These are phyloP conservation scores for Syndactyla subalaris DNA, from an alignment of 2,797 vertebrate genomes.

Conservation along the genomic window DNA sequence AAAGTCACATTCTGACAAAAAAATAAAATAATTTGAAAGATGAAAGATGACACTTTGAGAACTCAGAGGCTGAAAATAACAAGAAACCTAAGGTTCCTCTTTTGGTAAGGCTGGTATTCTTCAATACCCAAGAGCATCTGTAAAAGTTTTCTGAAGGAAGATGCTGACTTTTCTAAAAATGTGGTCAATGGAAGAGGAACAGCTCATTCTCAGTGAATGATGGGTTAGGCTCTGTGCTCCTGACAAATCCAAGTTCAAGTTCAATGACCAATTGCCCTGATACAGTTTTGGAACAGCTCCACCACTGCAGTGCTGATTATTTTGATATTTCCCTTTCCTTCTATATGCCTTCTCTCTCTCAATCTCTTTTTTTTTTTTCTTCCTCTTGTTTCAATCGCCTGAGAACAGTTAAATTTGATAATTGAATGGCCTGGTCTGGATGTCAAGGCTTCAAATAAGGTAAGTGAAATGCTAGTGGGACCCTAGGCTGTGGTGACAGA, in stretches of 20 bases:
- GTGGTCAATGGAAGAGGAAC: not conserved
- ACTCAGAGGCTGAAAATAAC: not conserved
- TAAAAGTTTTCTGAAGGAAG: conserved; percentile 39
- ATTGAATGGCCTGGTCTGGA: not conserved
- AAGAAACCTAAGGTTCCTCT: not conserved
- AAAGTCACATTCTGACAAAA: conserved; percentile 6
- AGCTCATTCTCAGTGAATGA: not conserved
- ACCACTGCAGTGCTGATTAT: not conserved
- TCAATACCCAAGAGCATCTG: not conserved
- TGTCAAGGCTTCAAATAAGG: not conserved
- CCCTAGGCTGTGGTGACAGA: not conserved
- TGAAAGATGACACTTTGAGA: not conserved
- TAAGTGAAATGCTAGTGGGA: not conserved
- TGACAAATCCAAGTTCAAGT: conserved; percentile 7
- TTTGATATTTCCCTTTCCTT: not conserved
- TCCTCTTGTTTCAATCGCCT: not conserved
- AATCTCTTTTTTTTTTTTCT: not conserved
- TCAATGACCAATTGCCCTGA: conserved; percentile 7
- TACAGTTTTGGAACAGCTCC: not conserved
- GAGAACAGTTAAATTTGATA: not conserved
- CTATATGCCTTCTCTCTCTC: not conserved
- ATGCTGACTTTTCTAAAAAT: conserved; percentile 53
- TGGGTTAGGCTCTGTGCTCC: not conserved
- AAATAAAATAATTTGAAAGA: not conserved
- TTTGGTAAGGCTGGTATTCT: not conserved